phyloP scores from a whole-genome alignment of 2,113 vertebrate genomes.

The Heliornis fulica region DNA sequence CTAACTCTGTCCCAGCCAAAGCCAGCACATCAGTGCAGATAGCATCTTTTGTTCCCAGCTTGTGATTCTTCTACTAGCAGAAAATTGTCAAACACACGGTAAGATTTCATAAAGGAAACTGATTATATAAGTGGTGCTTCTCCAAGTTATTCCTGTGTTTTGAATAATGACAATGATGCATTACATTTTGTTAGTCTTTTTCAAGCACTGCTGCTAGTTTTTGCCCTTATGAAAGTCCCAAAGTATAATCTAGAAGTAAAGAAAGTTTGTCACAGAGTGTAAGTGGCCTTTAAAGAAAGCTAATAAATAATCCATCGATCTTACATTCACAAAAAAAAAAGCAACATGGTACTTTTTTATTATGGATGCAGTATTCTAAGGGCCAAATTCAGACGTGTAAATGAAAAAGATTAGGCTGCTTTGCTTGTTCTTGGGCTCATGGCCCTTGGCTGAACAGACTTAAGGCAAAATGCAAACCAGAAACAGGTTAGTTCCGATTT shows the following conservation, averaged over 20 bases:
- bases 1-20: no score
- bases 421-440: neutral
- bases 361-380: neutral
- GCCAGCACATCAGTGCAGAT: neutral
- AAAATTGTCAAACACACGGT: neutral
- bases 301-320: neutral
- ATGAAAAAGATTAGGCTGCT: neutral
- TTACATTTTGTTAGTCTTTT: neutral
- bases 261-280: neutral
- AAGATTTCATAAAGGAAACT: neutral
- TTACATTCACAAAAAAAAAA: neutral
- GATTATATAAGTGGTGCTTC: neutral
- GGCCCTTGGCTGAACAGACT: neutral
- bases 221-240: neutral
- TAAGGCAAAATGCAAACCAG: conserved; percentile 31
- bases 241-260: neutral
- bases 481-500: conserved; percentile 23
- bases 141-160: neutral
- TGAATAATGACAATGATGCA: neutral
- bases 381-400: neutral
- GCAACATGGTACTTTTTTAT: neutral
- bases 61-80: neutral
- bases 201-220: neutral
- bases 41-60: neutral
- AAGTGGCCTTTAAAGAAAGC: neutral